Evolutionary conservation across 2,113 vertebrate genomes (phyloP), one percentile per base, ranked within the genome.

Genomic region (Mohoua ochrocephala): DNA sequence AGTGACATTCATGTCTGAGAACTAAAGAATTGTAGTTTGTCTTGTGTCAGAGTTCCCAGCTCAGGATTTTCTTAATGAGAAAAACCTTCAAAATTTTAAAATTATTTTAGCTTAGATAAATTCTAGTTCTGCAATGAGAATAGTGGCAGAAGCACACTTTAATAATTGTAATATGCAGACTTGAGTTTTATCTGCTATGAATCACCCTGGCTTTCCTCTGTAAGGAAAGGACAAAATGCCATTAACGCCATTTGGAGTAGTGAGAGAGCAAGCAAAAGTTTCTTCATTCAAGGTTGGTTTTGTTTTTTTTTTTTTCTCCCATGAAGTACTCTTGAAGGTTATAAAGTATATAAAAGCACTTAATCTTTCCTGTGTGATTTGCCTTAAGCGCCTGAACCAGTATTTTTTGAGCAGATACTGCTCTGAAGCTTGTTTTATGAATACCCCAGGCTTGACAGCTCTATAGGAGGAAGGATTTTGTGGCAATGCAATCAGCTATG

Each of bases 391-490:
- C 35, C 56, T 31, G 2, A 88, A 57, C 63, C 4, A 8, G 7
- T 84, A 19, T 80, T 85, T 91, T 86, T 69, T 9, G 77, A 61
- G 76, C 45, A 64, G 37, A 41, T 71, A 24, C 28, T 45, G 28
- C 35, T 74, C 79, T 73, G 59, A 69, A 65, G 18, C 18, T 52
- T 69, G 5, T 83, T 90, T 74, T 24, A 3, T 73, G 37, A 80
- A 20, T 79, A 52, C 19, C 28, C 74, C 19, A 20, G 21, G 16
- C 50, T 81, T 49, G 57, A 85, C 67, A 69, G 49, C 50, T 93
- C 44, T 83, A 14, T 67, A 93, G 90, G 74, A 92, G 85, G 89
- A 94, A 95, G 91, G 78, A 49, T 76, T 92, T 75, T 89, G 73
- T 91, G 87, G 91, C 77, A 57, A 3, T 30, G 53, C 45, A 83